phyloP scores from a whole-genome alignment of 2,113 vertebrate genomes.

The Megalops atlanticus region DNA sequence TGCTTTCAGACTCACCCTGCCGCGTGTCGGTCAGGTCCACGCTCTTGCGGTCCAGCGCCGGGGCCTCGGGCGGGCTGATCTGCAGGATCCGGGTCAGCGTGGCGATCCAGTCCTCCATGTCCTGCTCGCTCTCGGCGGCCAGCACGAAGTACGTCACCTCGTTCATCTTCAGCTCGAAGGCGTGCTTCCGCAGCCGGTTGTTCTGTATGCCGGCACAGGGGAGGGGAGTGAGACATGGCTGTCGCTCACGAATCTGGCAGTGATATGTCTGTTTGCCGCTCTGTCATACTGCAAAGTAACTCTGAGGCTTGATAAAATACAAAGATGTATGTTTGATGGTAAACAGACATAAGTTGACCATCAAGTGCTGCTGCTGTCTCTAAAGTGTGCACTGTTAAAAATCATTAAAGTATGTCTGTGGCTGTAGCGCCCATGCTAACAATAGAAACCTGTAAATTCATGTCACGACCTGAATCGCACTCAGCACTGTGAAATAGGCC shows the following conservation, averaged over 20 bases:
- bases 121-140: constrained; percentile 94
- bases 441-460: too few relatives aligned
- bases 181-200: constrained; percentile 89
- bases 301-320: too few relatives aligned
- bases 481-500: too few relatives aligned
- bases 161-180: constrained; percentile 98
- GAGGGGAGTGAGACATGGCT: neutral
- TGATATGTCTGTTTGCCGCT: too few relatives aligned
- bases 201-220: constrained; percentile 60
- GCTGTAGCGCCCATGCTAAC: too few relatives aligned
- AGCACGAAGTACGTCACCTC: constrained; percentile 98
- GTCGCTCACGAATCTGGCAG: neutral
- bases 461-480: too few relatives aligned
- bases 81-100: constrained; percentile 93
- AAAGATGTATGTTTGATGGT: too few relatives aligned
- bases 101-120: constrained; percentile 98
- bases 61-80: constrained; percentile 88
- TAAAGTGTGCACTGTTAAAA: too few relatives aligned
- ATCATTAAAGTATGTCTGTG: too few relatives aligned
- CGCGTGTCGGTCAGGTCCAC: constrained; percentile 85
- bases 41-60: constrained; percentile 85
- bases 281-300: too few relatives aligned
- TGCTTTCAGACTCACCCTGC: constrained; percentile 73
- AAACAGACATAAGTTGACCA: too few relatives aligned
- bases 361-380: too few relatives aligned